Percentiles rank a stretch among this genome's conserved stretches.
Evolutionary conservation across 2,113 vertebrate species (phyloP).

Genomic region (Alouatta palliata): DNA sequence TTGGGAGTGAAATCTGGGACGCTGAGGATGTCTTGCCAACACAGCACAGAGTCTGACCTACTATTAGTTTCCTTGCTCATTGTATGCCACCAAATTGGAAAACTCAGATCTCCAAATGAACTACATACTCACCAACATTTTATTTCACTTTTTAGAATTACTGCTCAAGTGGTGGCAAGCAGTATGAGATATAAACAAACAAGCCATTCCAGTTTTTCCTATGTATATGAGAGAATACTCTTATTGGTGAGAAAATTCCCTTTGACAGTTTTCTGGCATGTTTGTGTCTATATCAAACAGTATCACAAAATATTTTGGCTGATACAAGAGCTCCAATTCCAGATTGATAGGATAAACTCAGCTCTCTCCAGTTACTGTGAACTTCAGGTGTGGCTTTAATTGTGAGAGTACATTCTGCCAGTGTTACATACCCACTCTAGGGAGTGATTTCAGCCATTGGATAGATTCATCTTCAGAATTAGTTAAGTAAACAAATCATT

Average conservation of each 20-base stretch:
- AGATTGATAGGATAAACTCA: not conserved
- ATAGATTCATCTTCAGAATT: not conserved
- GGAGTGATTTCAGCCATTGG: not conserved
- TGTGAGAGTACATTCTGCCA: not conserved
- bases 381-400: not conserved
- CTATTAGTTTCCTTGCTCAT: constrained; percentile 22
- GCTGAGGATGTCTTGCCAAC: constrained; percentile 15
- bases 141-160: not conserved
- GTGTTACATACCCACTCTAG: not conserved
- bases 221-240: not conserved
- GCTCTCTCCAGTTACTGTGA: not conserved
- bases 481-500: not conserved
- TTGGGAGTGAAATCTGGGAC: constrained; percentile 38
- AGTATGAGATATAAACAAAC: not conserved
- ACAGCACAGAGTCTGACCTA: constrained; percentile 8
- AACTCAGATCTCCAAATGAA: constrained; percentile 28
- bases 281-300: not conserved
- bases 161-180: not conserved
- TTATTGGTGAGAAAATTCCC: not conserved
- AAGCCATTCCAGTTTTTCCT: not conserved
- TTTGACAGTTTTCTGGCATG: not conserved
- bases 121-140: not conserved
- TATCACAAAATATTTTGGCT: not conserved
- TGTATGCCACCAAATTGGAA: not conserved
- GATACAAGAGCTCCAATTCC: not conserved